Base-by-base conservation (phyloP, 2,888 invertebrate species). In the Sarcophaga carnaria region DNA sequence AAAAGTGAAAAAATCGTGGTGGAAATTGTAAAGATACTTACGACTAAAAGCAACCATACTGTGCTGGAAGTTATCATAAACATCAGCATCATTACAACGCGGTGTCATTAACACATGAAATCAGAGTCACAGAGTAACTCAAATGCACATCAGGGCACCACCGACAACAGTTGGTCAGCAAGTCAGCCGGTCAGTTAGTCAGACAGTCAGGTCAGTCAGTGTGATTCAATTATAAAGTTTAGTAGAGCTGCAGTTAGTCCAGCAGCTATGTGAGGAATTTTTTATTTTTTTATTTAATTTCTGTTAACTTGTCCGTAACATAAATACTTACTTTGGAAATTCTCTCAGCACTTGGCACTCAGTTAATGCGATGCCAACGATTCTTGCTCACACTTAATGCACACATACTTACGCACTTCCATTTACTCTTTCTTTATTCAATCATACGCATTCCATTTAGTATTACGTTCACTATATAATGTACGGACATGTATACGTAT, bases 11-110 rank as follows among this genome's bases (percentile, higher is more conserved):
- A 76, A 54, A 62, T 20, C 3, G n/a, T 45, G 1, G 17, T 37
- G 45, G 63, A 67, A 5, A 72, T 60, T 83, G 17, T 27, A 75
- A 75, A 63, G 63, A 74, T 76, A 69, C 67, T 76, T 67, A 25
- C 63, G 67, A 83, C 86, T 67, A 79, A 59, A 78, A 81, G 77
- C 66, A 49, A 20, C 45, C 77, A 77, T 79, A 60, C 37, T 37
- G 8, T 37, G 71, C 82, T 76, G n/a, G 49, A 67, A 86, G 83
- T 77, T 77, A 86, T 83, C 78, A 83, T 27, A 60, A 67, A 22
- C 77, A 76, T 59, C 54, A 66, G 17, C 45, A 63, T 66, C 62
- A 74, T n/a, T 60, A 37, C 37, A 37, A 2, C 0, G 8, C 37
- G 8, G 37, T 10, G 10, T 37, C 37, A 37, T 37, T 37, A 37